A percentile compares a stretch with the other conserved stretches of the same genome.
These are phyloP conservation scores for Mesocentrotus franciscanus DNA, from an alignment of 53 echinoderm and acorn worm species.

Conservation along the genomic window DNA sequence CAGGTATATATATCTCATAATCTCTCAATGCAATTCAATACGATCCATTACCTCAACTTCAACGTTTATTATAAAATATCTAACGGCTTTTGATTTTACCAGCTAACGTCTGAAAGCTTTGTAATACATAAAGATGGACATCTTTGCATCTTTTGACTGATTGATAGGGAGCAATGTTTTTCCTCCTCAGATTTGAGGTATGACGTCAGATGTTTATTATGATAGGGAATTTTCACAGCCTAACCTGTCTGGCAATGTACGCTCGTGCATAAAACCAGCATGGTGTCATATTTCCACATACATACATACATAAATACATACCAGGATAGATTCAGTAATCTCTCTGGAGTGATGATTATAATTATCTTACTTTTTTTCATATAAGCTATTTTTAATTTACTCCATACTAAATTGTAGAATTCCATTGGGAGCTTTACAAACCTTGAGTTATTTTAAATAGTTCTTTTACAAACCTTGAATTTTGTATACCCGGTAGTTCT, in stretches of 20 bases:
- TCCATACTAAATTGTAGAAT: too few relatives aligned
- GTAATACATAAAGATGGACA: neutral
- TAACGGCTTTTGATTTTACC: too few relatives aligned
- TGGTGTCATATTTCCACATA: neutral
- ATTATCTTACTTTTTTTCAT: neutral
- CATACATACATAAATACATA: neutral
- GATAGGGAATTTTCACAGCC: neutral
- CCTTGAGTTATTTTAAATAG: too few relatives aligned
- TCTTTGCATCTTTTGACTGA: neutral
- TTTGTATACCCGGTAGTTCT: too few relatives aligned
- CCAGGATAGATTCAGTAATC: neutral
- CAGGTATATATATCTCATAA: too few relatives aligned
- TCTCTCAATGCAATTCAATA: too few relatives aligned
- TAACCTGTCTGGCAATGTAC: neutral
- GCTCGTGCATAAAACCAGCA: neutral
- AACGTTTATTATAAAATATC: too few relatives aligned
- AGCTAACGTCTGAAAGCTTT: neutral
- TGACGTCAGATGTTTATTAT: slow-evolving; percentile 35
- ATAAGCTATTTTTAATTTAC: too few relatives aligned
- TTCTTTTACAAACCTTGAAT: too few relatives aligned
- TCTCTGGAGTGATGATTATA: neutral
- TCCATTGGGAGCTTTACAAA: too few relatives aligned
- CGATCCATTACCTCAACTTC: too few relatives aligned
- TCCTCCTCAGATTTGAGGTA: neutral
- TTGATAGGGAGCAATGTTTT: neutral